Conservation (phyloP, 2,113 vertebrate genomes). For the Sturnus vulgaris region DNA sequence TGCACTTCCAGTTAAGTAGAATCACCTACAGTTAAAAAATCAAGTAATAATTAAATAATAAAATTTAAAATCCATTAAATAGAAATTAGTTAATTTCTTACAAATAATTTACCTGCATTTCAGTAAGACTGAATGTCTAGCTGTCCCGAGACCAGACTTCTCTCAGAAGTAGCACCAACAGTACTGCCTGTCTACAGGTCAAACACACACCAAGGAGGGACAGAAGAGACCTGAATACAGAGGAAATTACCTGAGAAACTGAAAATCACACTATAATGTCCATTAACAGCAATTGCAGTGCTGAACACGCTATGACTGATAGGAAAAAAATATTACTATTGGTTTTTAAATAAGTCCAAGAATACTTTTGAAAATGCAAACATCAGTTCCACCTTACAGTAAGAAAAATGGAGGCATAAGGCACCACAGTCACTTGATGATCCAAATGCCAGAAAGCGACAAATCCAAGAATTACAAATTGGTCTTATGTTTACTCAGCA, state of each 20-base stretch:
- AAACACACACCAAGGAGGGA: not conserved
- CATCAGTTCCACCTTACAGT: not conserved
- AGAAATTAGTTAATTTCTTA: not conserved
- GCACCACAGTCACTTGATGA: not conserved
- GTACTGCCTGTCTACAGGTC: not conserved
- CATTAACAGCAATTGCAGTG: not conserved
- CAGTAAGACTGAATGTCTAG: not conserved
- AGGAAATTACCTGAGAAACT: not conserved
- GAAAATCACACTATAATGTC: not conserved
- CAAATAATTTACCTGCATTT: not conserved
- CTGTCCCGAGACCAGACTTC: not conserved
- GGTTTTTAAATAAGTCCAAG: not conserved
- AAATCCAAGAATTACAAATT: not conserved
- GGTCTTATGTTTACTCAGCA: not conserved
- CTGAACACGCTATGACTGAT: not conserved
- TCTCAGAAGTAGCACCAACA: not conserved
- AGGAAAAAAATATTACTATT: not conserved
- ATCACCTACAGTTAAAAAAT: not conserved
- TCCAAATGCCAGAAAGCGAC: not conserved
- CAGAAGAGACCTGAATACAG: not conserved
- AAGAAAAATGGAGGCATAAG: not conserved
- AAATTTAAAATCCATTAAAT: not conserved
- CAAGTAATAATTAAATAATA: not conserved
- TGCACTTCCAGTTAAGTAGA: not conserved
- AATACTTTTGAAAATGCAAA: not conserved